These are phyloP conservation scores for Helogale parvula DNA, from an alignment of 2,113 vertebrate genomes.

Conservation along the genomic window DNA sequence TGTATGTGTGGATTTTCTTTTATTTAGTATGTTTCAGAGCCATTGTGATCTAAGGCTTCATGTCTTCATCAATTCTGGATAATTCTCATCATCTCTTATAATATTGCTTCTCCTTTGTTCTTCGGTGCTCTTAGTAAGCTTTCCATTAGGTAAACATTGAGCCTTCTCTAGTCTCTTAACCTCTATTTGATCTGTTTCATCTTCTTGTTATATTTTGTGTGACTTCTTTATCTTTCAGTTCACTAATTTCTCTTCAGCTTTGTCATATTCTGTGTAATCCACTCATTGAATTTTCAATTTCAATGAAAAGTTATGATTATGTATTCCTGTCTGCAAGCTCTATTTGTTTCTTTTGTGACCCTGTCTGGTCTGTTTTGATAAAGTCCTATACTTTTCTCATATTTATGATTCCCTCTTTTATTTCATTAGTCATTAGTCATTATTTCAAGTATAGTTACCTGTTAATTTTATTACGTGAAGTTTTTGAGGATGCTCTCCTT, in stretches of 20 bases:
- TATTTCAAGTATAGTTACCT: neutral
- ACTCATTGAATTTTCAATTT: neutral
- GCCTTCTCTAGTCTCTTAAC: neutral
- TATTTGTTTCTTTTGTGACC: neutral
- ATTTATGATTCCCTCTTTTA: neutral
- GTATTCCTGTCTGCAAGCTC: neutral
- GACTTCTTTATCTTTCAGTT: conserved; percentile 18
- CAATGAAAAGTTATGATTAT: neutral
- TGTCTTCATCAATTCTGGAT: neutral
- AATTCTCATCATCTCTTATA: neutral
- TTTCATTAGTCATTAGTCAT: neutral
- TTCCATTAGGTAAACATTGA: neutral
- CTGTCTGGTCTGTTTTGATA: neutral
- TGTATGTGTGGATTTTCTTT: neutral
- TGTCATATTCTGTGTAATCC: neutral
- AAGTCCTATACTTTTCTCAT: neutral
- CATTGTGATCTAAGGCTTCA: neutral
- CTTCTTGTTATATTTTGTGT: neutral
- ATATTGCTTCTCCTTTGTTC: neutral
- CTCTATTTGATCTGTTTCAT: neutral
- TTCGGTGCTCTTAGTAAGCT: neutral
- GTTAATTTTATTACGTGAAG: neutral
- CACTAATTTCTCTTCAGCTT: neutral
- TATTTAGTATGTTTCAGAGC: neutral
- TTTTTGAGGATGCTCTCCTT: neutral